phyloP scores from a whole-genome alignment of 2,113 vertebrate genomes.

The Anarhynchus alexandrinus region DNA sequence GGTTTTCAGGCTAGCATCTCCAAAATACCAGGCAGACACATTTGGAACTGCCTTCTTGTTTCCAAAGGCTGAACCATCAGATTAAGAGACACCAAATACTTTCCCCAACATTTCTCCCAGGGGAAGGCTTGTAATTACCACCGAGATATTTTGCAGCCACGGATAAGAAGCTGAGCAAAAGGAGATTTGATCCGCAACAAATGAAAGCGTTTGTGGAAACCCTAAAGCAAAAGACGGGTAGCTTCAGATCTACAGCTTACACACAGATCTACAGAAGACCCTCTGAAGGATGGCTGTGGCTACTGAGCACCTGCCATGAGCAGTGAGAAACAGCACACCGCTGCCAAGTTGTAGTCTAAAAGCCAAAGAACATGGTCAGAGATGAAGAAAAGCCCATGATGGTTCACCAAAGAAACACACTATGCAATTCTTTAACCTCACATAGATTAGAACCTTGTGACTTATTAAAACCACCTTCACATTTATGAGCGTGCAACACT shows the following conservation, averaged over 20 bases:
- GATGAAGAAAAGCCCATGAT: background rate
- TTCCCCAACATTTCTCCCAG: background rate
- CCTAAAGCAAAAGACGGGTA: background rate
- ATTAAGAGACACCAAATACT: background rate
- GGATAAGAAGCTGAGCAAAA: background rate
- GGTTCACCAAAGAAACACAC: background rate
- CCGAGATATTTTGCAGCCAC: rapidly evolving
- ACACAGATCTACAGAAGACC: background rate
- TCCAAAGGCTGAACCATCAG: background rate
- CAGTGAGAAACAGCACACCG: background rate
- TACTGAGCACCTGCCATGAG: background rate
- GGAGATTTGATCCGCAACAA: background rate
- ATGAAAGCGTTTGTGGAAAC: background rate
- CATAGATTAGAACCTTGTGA: background rate
- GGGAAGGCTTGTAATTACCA: background rate
- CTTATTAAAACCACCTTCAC: rapidly evolving
- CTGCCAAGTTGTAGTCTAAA: background rate
- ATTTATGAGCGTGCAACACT: background rate
- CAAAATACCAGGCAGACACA: background rate
- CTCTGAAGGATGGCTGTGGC: too few relatives aligned
- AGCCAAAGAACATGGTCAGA: background rate
- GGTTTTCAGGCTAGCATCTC: background rate
- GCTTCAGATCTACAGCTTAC: background rate
- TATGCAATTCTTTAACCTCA: background rate
- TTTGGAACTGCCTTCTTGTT: background rate